Conservation (phyloP, 1,140 invertebrate species). For the Phthorimaea operculella region DNA sequence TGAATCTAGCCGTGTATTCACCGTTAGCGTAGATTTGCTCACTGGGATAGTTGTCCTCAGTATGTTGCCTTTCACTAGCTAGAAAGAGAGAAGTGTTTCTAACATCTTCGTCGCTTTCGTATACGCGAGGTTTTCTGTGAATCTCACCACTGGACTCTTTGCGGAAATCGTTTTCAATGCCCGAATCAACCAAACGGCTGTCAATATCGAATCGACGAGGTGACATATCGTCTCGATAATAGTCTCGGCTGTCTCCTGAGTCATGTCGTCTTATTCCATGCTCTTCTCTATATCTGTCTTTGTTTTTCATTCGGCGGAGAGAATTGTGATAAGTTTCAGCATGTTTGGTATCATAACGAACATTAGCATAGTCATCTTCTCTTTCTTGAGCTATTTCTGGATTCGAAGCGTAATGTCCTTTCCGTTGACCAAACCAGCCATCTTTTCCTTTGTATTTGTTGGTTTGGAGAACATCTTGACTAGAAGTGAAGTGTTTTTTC, state of each 20-base stretch:
- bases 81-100: constrained; percentile 73
- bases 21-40: constrained; percentile 60
- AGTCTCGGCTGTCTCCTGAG: constrained; percentile 61
- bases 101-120: constrained; percentile 73
- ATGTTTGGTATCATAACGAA: constrained; percentile 52
- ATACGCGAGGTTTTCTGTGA: constrained; percentile 42
- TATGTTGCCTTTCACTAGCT: constrained; percentile 74
- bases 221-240: constrained; percentile 57
- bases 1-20: constrained; percentile 44
- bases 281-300: constrained; percentile 54
- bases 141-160: constrained; percentile 74
- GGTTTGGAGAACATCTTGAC: constrained; percentile 61
- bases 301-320: constrained; percentile 58
- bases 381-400: constrained; percentile 67
- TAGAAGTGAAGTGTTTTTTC: constrained; percentile 64
- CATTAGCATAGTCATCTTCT: constrained; percentile 57
- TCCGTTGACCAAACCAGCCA: constrained; percentile 61
- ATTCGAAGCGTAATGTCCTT: constrained; percentile 69
- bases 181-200: constrained; percentile 77
- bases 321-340: constrained; percentile 68
- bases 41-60: constrained; percentile 68
- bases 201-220: constrained; percentile 66
- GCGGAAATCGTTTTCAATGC: constrained; percentile 81
- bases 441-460: constrained; percentile 63
- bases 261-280: constrained; percentile 60